These are phyloP conservation scores for Xerus inauris DNA, from an alignment of 2,113 vertebrate species.

Conservation along the genomic window DNA sequence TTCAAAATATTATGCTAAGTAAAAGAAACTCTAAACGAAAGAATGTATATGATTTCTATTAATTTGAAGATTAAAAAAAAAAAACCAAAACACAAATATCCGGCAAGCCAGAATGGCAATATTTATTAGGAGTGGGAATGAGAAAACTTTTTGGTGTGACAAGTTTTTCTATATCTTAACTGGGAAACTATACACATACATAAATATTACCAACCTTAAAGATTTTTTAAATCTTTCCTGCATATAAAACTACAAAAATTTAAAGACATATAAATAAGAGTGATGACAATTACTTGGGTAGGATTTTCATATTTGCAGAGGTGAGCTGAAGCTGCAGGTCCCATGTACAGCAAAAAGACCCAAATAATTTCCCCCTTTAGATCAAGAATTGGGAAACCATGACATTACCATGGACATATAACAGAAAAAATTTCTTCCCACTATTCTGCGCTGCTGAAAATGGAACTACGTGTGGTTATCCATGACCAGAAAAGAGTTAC, in stretches of 20 bases:
- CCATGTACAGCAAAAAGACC: background rate
- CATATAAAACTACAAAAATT: background rate
- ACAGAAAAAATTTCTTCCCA: background rate
- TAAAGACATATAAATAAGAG: background rate
- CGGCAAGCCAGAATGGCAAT: background rate
- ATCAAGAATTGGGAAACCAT: background rate
- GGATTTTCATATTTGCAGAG: background rate
- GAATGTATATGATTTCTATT: background rate
- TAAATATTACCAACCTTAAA: background rate
- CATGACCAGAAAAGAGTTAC: background rate
- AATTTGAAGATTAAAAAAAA: background rate
- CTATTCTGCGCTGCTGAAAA: background rate
- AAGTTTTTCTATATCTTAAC: background rate
- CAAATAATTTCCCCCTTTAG: background rate
- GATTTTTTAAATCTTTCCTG: background rate
- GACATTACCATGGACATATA: background rate
- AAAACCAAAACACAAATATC: no score
- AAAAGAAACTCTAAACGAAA: background rate
- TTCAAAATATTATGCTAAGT: background rate
- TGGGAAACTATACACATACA: no score
- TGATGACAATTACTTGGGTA: background rate
- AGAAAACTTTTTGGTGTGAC: no score
- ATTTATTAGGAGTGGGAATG: background rate
- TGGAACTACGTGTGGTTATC: fast-evolving
- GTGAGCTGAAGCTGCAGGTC: background rate